Percentiles rank a stretch among this genome's conserved stretches.
Conservation (phyloP, 2,888 invertebrate species). For the Aproaerema taeniolella region DNA sequence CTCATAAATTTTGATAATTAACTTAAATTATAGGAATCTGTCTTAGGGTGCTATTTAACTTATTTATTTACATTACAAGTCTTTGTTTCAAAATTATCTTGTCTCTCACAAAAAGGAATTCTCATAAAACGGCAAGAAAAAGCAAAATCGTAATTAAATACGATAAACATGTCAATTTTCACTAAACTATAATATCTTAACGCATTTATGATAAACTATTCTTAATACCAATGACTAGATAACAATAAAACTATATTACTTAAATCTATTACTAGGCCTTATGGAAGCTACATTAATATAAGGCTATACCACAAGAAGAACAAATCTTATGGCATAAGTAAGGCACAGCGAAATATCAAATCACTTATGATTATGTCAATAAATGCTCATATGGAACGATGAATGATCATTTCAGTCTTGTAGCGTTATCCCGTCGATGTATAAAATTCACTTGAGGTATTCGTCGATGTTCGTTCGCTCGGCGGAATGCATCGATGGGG, state of each 20-base stretch:
- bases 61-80: slow-evolving; percentile 59
- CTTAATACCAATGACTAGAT: slow-evolving; percentile 70
- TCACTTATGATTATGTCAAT: slow-evolving; percentile 47
- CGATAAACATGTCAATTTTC: neutral
- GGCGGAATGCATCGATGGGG: slow-evolving; percentile 70
- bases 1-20: slow-evolving; percentile 39
- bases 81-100: slow-evolving; percentile 62
- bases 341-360: slow-evolving; percentile 66
- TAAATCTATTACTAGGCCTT: slow-evolving; percentile 34
- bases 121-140: neutral
- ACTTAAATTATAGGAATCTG: slow-evolving; percentile 71
- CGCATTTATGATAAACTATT: slow-evolving; percentile 25
- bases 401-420: slow-evolving; percentile 67
- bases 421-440: slow-evolving; percentile 56
- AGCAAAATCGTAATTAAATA: neutral
- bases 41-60: slow-evolving; percentile 62
- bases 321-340: too few species aligned
- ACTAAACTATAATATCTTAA: slow-evolving; percentile 3
- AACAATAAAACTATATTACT: slow-evolving; percentile 52
- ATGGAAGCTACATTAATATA: slow-evolving; percentile 48
- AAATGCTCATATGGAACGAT: slow-evolving; percentile 66
- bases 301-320: too few species aligned
- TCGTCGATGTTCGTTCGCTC: slow-evolving; percentile 53
- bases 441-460: slow-evolving; percentile 60
- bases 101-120: slow-evolving; percentile 14